Percentiles rank a stretch among this genome's conserved stretches.
Evolutionary conservation across 2,797 vertebrate species (phyloP).

Genomic region (Hoplostethus atlanticus): DNA sequence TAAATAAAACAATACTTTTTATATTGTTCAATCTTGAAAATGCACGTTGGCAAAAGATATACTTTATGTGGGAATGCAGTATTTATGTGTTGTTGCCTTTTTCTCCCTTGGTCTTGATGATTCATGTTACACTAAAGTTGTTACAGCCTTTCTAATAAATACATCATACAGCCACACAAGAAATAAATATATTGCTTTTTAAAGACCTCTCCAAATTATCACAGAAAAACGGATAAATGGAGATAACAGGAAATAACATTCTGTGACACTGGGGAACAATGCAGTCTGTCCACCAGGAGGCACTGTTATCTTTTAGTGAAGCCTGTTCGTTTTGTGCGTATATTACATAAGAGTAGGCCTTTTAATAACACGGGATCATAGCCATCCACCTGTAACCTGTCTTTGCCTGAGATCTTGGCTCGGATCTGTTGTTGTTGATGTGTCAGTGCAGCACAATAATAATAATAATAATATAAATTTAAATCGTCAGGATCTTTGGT

Average conservation of each 20-base stretch:
- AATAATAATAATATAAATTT: conserved; percentile 20
- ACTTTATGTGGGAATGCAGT: conserved; percentile 49
- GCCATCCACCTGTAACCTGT: conserved; percentile 47
- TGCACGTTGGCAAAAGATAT: conserved; percentile 51
- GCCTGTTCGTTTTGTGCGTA: conserved; percentile 65
- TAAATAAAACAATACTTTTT: conserved; percentile 65
- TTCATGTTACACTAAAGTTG: conserved; percentile 32
- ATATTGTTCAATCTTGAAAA: conserved; percentile 51
- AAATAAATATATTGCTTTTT: conserved; percentile 84
- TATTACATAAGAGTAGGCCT: conserved; percentile 62
- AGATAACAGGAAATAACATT: conserved; percentile 73
- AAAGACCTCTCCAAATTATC: conserved; percentile 72
- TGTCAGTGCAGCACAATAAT: conserved; percentile 35
- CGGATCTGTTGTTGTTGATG: conserved; percentile 41
- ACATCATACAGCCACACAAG: conserved; percentile 63
- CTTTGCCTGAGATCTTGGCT: conserved; percentile 42
- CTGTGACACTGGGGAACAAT: conserved; percentile 74
- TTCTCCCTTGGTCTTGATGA: conserved; percentile 53
- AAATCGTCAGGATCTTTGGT: conserved; percentile 74
- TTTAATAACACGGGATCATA: conserved; percentile 43
- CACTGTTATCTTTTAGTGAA: conserved; percentile 74
- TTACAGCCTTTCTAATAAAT: conserved; percentile 62
- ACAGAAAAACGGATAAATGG: conserved; percentile 57
- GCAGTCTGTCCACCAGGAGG: conserved; percentile 82
- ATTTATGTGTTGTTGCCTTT: conserved; percentile 45